These are phyloP conservation scores for Heteractis magnifica DNA, from an alignment of 92 coral and sea anemone species.

Conservation along the genomic window DNA sequence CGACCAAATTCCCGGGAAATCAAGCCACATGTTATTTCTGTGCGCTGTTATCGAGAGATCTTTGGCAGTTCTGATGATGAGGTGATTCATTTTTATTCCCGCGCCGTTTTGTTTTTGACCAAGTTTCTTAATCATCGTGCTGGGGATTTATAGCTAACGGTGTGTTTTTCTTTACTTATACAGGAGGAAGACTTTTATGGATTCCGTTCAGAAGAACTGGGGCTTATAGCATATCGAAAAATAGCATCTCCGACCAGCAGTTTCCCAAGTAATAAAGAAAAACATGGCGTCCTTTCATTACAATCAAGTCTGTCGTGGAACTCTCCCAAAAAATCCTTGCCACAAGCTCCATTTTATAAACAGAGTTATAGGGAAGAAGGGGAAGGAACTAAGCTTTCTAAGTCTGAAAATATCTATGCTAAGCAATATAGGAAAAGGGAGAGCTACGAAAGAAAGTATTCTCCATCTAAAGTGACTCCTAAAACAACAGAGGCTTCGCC, in stretches of 20 bases:
- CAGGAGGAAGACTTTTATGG: slow-evolving; percentile 92
- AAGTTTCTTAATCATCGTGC: slow-evolving; percentile 16
- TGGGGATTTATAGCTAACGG: slow-evolving; percentile 18
- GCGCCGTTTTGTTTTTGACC: slow-evolving; percentile 66
- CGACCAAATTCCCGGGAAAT: slow-evolving; percentile 35
- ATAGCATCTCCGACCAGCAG: slow-evolving; percentile 39
- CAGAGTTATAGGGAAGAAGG: background rate
- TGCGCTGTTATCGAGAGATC: slow-evolving; percentile 83
- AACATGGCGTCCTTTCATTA: slow-evolving; percentile 44
- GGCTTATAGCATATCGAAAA: slow-evolving; percentile 80
- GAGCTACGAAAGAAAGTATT: slow-evolving; percentile 84
- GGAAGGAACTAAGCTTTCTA: slow-evolving; percentile 12
- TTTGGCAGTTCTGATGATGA: slow-evolving; percentile 99
- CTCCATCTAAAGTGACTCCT: slow-evolving; percentile 39
- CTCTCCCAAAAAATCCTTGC: slow-evolving; percentile 23
- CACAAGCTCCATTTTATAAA: background rate
- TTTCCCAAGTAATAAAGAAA: slow-evolving; percentile 17
- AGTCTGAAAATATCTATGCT: slow-evolving; percentile 74
- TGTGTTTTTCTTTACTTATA: slow-evolving; percentile 13
- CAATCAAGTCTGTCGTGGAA: slow-evolving; percentile 33
- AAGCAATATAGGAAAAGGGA: slow-evolving; percentile 92
- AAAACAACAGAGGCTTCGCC: slow-evolving; percentile 44
- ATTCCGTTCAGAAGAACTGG: slow-evolving; percentile 92
- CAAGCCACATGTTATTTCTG: slow-evolving; percentile 71
- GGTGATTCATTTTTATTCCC: slow-evolving; percentile 68